Evolutionary conservation across 2,797 vertebrate genomes (phyloP), one percentile per base, ranked within the genome.

Genomic region (Gymnothorax javanicus): DNA sequence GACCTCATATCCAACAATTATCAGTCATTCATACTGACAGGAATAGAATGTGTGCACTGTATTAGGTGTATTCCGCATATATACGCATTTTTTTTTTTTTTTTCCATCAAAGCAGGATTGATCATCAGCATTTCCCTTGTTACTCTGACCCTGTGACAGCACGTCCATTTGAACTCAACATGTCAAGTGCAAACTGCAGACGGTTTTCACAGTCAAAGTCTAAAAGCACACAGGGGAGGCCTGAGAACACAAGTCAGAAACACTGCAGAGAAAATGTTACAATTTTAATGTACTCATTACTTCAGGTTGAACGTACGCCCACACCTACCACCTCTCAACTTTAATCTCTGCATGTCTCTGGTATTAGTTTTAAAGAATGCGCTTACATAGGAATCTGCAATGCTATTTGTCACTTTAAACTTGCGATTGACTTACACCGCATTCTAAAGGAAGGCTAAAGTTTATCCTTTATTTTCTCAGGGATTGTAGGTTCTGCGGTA

Each of bases 401-500:
- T 54, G 77, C 77, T 54, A 81, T 81, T 81, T 81, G 77, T 54
- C 77, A 9, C 50, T 81, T 81, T 54, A 81, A 81, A 79, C 75
- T 54, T 23, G 75, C 17, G 9, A 8, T 43, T 79, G 75, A 79
- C 23, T 79, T 79, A 79, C 52, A 81, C 17, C 56, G 52, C 11
- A 23, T 81, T 81, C 20, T 20, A 7, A n/a, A 56, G 33, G n/a
- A 54, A 56, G 3, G 15, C 2, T 54, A 56, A 81, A 81, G 52
- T 56, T 77, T 77, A 4, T 15, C 13, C 33, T 9, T 81, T 56
- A 13, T 15, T 77, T 77, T 50, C 1, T 50, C 56, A 7, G 50
- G 77, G 12, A n/a, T 56, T 6, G 77, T 60, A 60, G 84, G 58
- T 79, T 88, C 59, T 89, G 86, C 71, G 82, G 84, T 57, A 62